These are phyloP conservation scores for Raja brachyura DNA, from an alignment of 2,113 vertebrate genomes.

Conservation along the genomic window DNA sequence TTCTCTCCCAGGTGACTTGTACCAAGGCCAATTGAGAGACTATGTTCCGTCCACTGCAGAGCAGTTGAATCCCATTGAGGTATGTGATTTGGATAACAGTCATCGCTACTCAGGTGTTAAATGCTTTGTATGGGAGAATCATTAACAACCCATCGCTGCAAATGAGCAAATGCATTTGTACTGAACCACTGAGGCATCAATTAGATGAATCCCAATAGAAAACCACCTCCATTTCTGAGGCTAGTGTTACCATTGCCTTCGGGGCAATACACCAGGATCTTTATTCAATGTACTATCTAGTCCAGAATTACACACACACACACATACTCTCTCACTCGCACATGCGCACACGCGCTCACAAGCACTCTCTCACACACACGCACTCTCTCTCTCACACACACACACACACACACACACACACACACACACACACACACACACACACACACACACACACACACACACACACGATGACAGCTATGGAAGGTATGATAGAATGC, in stretches of 20 bases:
- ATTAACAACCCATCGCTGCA: background rate
- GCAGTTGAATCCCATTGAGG: conserved; percentile 67
- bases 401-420: no score
- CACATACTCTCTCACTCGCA: no score
- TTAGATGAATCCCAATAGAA: background rate
- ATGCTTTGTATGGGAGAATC: background rate
- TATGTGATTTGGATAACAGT: conserved; percentile 46
- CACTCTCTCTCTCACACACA: no score
- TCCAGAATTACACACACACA: background rate
- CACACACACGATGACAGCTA: no score
- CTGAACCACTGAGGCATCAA: background rate
- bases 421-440: no score
- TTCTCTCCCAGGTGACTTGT: conserved; percentile 61
- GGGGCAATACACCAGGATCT: background rate
- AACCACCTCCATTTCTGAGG: background rate
- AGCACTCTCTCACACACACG: no score
- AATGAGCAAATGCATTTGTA: background rate
- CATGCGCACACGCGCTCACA: no score
- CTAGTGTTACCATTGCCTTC: background rate
- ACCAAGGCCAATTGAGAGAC: conserved; percentile 64
- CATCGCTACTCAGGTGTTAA: background rate
- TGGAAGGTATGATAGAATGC: no score
- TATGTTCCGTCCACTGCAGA: conserved; percentile 64
- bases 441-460: no score
- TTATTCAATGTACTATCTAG: background rate